Evolutionary conservation across 2,797 vertebrate genomes (phyloP), one percentile per base, ranked within the genome.

Genomic region (Cyclura pinguis): DNA sequence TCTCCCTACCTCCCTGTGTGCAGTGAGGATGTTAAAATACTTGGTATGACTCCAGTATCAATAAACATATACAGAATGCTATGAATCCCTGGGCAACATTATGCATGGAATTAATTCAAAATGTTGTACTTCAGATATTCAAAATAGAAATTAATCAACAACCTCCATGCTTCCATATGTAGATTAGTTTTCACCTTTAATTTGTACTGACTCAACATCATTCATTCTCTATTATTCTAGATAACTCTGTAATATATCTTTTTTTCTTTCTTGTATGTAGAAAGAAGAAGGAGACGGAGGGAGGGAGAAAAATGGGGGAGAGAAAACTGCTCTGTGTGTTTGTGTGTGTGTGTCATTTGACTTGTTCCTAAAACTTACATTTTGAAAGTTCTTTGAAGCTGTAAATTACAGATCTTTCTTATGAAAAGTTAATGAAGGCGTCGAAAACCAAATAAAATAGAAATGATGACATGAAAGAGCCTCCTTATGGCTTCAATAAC

Each of bases 391-490:
- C 93, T 93, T 95, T 95, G 94, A 96, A 95, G 95, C 94, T 95
- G 88, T 93, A 93, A 95, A 96, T 96, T 96, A 95, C 91, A 96
- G 95, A 90, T 96, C 94, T 96, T 96, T 95, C 93, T 94, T 96
- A 96, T 96, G 93, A 95, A 95, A 96, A 96, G 93, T 96, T 96
- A 95, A 95, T 97, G 95, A 96, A 96, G 92, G 92, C 92, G 80
- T 96, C 91, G 95, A 95, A 84, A 96, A 95, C 95, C 96, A 96
- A 97, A 96, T 96, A 95, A 97, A 96, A 96, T 96, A 96, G 95
- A 95, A 96, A 94, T 94, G 96, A 94, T 96, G 96, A 96, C 96
- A 96, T 96, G 95, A 96, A 96, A 96, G 96, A 96, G 92, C 87
- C 92, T 96, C 95, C 96, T 96, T 96, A 96, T 92, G 92, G 94